Base-by-base conservation (phyloP, 2,797 vertebrate genomes). In the Catostomus latipinnis region DNA sequence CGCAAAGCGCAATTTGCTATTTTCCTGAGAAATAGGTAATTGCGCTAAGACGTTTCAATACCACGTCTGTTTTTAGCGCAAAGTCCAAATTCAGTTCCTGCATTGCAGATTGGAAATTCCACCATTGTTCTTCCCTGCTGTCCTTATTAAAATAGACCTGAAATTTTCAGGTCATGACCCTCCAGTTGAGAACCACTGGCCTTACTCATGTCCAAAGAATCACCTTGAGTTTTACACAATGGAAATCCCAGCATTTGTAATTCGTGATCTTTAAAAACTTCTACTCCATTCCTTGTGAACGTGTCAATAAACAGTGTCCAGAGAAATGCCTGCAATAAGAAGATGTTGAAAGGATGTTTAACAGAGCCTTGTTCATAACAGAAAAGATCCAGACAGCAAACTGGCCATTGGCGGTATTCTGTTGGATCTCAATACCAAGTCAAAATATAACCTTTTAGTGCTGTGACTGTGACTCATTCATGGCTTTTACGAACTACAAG, bases 191-290 rank as follows among this genome's bases (percentile, higher is more conserved):
- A 34, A 34, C 34, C 34, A 34, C 34, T 34, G 34, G 34, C 34
- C 34, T 34, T 34, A 2, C 34, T 34, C 34, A 34, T 6, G 6
- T 54, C 2, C 22, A 22, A 22, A 22, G 22, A 22, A 22, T 22
- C 22, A 7, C 54, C 10, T 46, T n/a, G 10, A 16, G 74, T 73
- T 43, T 78, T 46, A 60, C 9, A 48, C 52, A 9, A 14, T 14
- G 13, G 0, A 34, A 34, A 45, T 14, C 5, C 13, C 58, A 86
- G 34, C 34, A 82, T 50, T 77, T 0, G 45, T 45, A 88, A 49
- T 86, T 80, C 86, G 84, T 68, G 60, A 62, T 69, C 70, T 85
- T 75, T 83, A 69, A 60, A 66, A 53, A 11, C 48, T n/a, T 76
- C 34, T 69, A 72, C 63, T 66, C 71, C 1, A 16, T 84, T 86